Evolutionary conservation across 2,888 invertebrate species (phyloP), one percentile per base, ranked within the genome.

Genomic region (Platycheirus albimanus): DNA sequence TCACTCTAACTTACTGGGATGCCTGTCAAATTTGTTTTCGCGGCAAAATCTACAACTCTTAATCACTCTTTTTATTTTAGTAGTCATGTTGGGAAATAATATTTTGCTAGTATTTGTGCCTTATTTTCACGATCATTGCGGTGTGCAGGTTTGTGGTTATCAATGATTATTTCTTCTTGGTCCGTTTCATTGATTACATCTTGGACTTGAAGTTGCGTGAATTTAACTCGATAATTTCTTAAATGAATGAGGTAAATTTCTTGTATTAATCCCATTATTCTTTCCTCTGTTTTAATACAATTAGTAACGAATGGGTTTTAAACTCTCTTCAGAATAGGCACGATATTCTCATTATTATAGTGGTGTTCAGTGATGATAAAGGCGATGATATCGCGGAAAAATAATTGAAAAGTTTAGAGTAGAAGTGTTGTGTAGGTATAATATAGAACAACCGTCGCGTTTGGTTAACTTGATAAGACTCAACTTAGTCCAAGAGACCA

Each of bases 101-200:
- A 75, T 15, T 33, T n/a, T 47, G 36, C 58, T 30, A 66, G 38
- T 19, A 72, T 41, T 10, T 79, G 61, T 19, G 41, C 28, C 38
- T 30, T 49, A 38, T 81, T 76, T 71, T 70, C 71, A 8, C 30
- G 52, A 2, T n/a, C 41, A 11, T 54, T 76, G 10, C 83, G 58
- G 38, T 83, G 74, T 1, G 74, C 77, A 8, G 69, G 36, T 11
- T 36, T 36, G 20, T 83, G 80, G 33, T 17, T 33, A 1, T 63
- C n/a, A 2, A 54, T 20, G 1, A 76, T 41, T 49, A 76, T 64
- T 28, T 8, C 30, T 19, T 64, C 15, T 52, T 81, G 52, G 3
- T 81, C 66, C 2, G 15, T n/a, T 24, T 20, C 20, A n/a, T 49
- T 15, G 5, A 8, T 1, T 6, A 52, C 4, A 17, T 56, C 17